Percentiles rank a stretch among this genome's conserved stretches.
Conservation (phyloP, 2,888 invertebrate species). For the Hanleya hanleyi region DNA sequence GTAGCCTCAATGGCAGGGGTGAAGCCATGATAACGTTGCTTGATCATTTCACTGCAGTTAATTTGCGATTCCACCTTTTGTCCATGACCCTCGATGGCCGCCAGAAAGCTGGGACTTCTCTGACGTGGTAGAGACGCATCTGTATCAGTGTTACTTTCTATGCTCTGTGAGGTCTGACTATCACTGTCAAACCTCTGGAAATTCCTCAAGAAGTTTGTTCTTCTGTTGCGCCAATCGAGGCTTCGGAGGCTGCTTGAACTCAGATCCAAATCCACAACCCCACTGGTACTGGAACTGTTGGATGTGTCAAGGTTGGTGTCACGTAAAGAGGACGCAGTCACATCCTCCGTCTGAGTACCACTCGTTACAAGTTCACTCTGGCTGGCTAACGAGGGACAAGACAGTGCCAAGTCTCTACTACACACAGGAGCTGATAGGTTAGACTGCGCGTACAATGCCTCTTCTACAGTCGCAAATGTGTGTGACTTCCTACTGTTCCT, state of each 20-base stretch:
- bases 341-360: slow-evolving; percentile 19
- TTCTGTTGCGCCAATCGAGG: slow-evolving; percentile 29
- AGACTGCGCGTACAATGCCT: neutral
- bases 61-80: neutral
- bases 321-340: neutral
- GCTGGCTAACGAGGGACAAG: slow-evolving; percentile 24
- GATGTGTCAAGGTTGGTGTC: slow-evolving; percentile 45
- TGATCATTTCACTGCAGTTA: neutral
- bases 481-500: slow-evolving; percentile 1
- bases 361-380: slow-evolving; percentile 7
- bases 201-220: slow-evolving; percentile 33
- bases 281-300: slow-evolving; percentile 55
- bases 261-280: slow-evolving; percentile 40
- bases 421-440: neutral
- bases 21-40: neutral
- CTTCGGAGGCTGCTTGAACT: slow-evolving; percentile 45
- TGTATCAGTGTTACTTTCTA: slow-evolving; percentile 32
- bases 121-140: slow-evolving; percentile 16
- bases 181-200: slow-evolving; percentile 32
- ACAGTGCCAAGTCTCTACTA: slow-evolving; percentile 13
- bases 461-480: neutral
- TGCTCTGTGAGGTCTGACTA: slow-evolving; percentile 33
- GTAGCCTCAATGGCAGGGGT: neutral
- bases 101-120: slow-evolving; percentile 42
- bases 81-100: slow-evolving; percentile 37